Evolutionary conservation across 1,140 invertebrate species (phyloP), one percentile per base, ranked within the genome.

Genomic region (Pteromalus puparum): DNA sequence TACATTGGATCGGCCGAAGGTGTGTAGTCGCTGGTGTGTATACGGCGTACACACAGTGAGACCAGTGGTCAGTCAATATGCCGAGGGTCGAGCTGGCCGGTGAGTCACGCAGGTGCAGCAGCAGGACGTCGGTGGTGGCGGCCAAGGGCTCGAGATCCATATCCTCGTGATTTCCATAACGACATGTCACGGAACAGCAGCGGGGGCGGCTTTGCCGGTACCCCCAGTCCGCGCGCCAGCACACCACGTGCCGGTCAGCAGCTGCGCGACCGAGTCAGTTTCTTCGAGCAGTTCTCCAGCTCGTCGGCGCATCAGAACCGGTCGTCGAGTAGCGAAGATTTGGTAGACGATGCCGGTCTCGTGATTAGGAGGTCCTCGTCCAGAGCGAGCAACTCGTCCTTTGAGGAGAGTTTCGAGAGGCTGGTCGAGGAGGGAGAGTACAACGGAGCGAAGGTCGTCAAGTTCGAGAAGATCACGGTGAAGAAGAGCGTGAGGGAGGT

Each of bases 211-310:
- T 18, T 1, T 13, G 48, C 48, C 48, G 48, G 48, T 61, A 61
- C 18, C 53, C 53, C 21, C 53, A 75, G 82, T 26, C 76, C 79
- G 70, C 75, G 83, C 48, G 24, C 42, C 83, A 24, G 2, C 21
- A 13, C 30, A 74, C 21, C 68, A 48, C 24, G 85, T 72, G 73
- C 82, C 79, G 93, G 92, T 91, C 92, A 90, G 90, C 86, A 95
- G 68, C 93, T 97, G 18, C 93, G 94, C 68, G 95, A 97, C 87
- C 94, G 95, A 88, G 96, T 97, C 81, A 95, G 93, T 78, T 96
- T 96, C 90, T 97, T 96, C 91, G 96, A 97, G 88, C 95, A 96
- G 91, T 94, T 97, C 28, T 97, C 96, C 5, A 88, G 87, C 2
- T 26, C 15, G 9, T 42, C 38, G 48, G 18, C 48, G 48, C 48